Evolutionary conservation across 2,888 invertebrate species (phyloP).

Genomic region (Piscicola geometra): DNA sequence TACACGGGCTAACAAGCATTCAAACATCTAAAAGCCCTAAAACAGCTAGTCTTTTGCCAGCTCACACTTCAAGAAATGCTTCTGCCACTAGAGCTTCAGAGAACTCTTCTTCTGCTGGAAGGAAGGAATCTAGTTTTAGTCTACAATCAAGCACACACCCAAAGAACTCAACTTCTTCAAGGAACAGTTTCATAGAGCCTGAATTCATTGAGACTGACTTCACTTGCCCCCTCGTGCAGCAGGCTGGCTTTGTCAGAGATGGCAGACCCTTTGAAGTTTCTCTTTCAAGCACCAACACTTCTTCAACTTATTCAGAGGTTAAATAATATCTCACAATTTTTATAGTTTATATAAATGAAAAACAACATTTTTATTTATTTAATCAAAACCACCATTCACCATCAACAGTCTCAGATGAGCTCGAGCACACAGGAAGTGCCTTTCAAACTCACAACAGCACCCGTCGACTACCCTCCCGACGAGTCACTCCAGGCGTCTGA

Average conservation of each 20-base stretch:
- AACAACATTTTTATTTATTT: too few relatives aligned
- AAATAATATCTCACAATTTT: too few relatives aligned
- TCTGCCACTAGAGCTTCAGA: background rate
- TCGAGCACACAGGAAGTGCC: too few relatives aligned
- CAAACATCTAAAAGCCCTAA: slow-evolving; percentile 6
- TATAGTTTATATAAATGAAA: too few relatives aligned
- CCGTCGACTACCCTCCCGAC: too few relatives aligned
- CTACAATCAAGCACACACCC: background rate
- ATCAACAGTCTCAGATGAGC: too few relatives aligned
- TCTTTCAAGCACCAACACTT: background rate
- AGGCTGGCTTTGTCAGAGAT: background rate
- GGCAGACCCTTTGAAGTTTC: background rate
- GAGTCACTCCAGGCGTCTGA: too few relatives aligned
- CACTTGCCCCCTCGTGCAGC: slow-evolving; percentile 18
- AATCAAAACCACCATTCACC: too few relatives aligned
- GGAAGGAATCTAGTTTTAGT: background rate
- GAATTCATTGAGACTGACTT: slow-evolving; percentile 36
- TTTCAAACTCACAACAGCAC: too few relatives aligned
- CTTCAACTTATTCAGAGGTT: background rate
- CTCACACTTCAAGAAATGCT: slow-evolving; percentile 1
- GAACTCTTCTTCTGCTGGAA: background rate
- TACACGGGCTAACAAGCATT: background rate
- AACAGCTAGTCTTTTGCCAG: background rate
- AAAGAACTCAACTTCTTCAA: background rate
- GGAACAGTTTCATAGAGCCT: slow-evolving; percentile 21